Evolutionary conservation across 1,140 invertebrate species (phyloP).

Genomic region (Colletes latitarsis): DNA sequence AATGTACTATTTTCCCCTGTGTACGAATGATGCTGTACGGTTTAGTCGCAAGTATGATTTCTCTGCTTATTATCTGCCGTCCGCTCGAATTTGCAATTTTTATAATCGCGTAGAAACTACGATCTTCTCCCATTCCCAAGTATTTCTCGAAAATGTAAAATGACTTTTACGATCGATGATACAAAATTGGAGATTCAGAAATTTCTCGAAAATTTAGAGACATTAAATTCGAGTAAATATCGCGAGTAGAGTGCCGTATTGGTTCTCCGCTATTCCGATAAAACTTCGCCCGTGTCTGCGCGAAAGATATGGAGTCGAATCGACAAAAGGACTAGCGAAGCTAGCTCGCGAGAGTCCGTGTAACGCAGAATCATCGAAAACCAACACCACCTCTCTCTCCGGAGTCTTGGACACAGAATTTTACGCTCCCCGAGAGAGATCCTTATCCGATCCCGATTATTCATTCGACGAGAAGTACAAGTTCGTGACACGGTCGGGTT

Average conservation of each 20-base stretch:
- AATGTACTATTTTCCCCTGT: not conserved
- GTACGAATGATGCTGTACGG: not conserved
- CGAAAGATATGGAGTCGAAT: not conserved
- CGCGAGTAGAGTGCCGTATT: too few species aligned
- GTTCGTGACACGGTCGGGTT: constrained; percentile 3
- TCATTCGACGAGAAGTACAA: not conserved
- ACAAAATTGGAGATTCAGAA: too few species aligned
- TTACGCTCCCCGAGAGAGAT: not conserved
- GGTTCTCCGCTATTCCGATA: too few species aligned
- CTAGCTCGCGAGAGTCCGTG: not conserved
- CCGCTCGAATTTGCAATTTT: not conserved
- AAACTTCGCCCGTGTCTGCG: too few species aligned
- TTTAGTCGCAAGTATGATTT: constrained; percentile 5
- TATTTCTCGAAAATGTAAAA: too few species aligned
- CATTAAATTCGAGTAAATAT: too few species aligned
- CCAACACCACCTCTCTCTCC: too few species aligned
- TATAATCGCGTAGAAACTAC: too few species aligned
- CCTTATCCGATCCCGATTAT: not conserved
- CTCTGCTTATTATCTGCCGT: not conserved
- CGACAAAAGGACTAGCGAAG: not conserved
- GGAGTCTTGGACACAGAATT: not conserved
- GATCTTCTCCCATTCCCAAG: too few species aligned
- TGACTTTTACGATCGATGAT: too few species aligned
- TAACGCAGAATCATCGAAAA: constrained; percentile 1
- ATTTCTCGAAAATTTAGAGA: too few species aligned